A percentile compares a stretch with the other conserved stretches of the same genome.
Evolutionary conservation across 2,888 invertebrate species (phyloP).

Genomic region (Sphecodes monilicornis): DNA sequence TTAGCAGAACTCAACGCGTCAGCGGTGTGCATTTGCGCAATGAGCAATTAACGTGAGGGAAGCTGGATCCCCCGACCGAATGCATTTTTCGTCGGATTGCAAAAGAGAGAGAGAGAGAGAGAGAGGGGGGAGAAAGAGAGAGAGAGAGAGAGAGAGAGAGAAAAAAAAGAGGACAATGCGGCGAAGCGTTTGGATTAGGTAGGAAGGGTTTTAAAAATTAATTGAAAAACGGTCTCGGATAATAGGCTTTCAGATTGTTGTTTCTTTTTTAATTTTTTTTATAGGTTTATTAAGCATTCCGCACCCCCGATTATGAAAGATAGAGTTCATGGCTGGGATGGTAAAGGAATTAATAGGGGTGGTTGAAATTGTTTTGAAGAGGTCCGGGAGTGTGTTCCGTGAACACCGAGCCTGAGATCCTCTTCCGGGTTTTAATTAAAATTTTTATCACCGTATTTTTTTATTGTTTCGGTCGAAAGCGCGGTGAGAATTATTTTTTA

Average conservation of each 20-base stretch:
- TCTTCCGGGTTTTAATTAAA: conserved; percentile 29
- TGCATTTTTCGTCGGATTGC: conserved; percentile 17
- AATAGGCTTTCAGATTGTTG: conserved; percentile 36
- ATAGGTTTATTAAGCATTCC: conserved; percentile 33
- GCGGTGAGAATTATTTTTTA: neutral
- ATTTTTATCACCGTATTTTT: neutral
- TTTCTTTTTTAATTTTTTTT: neutral
- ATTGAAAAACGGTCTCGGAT: conserved; percentile 33
- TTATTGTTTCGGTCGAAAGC: neutral
- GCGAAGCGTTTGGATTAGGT: conserved; percentile 19
- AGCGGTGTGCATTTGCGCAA: conserved; percentile 24
- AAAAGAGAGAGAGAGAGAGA: neutral
- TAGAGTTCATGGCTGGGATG: neutral
- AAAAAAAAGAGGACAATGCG: neutral
- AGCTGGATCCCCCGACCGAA: neutral
- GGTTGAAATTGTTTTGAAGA: conserved; percentile 16
- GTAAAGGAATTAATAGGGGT: conserved; percentile 12
- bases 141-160: neutral
- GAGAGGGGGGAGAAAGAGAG: neutral
- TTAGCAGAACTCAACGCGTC: neutral
- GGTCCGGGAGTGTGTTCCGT: neutral
- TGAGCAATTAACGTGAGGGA: conserved; percentile 43
- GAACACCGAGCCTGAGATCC: conserved; percentile 1
- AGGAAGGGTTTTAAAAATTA: conserved; percentile 41
- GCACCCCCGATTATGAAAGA: conserved; percentile 9